Percentiles rank a stretch among this genome's conserved stretches.
These are phyloP conservation scores for Teleogryllus oceanicus DNA, from an alignment of 2,888 invertebrate species.

Conservation along the genomic window DNA sequence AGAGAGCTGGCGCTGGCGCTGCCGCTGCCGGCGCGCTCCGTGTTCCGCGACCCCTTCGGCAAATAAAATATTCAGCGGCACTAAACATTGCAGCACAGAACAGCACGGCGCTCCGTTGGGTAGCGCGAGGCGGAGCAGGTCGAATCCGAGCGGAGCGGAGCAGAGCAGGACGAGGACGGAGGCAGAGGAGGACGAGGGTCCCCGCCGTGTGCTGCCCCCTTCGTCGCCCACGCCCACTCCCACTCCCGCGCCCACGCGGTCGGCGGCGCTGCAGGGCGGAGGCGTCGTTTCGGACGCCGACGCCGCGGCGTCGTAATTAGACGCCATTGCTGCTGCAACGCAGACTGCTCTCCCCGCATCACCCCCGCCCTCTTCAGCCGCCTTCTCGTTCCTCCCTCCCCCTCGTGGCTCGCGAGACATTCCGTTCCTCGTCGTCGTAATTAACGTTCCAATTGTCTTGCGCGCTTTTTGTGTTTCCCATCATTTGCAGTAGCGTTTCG, in stretches of 20 bases:
- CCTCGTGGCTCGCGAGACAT: not conserved
- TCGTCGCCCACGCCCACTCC: not conserved
- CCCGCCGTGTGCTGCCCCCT: not conserved
- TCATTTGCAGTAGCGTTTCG: slow-evolving; percentile 8
- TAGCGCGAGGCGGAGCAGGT: not conserved
- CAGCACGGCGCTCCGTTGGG: not conserved
- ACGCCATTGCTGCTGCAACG: not conserved
- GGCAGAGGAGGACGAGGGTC: not conserved
- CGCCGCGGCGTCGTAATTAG: not conserved
- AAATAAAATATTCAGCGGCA: slow-evolving; percentile 18
- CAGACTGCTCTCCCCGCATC: not conserved
- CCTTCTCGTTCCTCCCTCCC: not conserved
- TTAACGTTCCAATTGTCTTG: slow-evolving; percentile 18
- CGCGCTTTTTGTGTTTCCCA: not conserved
- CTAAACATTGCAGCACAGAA: not conserved
- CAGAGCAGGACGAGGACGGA: not conserved
- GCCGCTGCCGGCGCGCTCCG: not conserved
- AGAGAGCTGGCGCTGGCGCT: not conserved
- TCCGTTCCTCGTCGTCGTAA: not conserved
- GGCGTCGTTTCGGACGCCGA: not conserved
- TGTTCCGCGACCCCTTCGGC: slow-evolving; percentile 3
- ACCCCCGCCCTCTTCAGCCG: not conserved
- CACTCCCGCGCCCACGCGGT: not conserved
- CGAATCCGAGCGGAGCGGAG: not conserved
- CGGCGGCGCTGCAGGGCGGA: not conserved